A percentile compares a stretch with the other conserved stretches of the same genome.
Conservation (phyloP, 2,888 invertebrate genomes). For the Mesopsocus fuscifrons region DNA sequence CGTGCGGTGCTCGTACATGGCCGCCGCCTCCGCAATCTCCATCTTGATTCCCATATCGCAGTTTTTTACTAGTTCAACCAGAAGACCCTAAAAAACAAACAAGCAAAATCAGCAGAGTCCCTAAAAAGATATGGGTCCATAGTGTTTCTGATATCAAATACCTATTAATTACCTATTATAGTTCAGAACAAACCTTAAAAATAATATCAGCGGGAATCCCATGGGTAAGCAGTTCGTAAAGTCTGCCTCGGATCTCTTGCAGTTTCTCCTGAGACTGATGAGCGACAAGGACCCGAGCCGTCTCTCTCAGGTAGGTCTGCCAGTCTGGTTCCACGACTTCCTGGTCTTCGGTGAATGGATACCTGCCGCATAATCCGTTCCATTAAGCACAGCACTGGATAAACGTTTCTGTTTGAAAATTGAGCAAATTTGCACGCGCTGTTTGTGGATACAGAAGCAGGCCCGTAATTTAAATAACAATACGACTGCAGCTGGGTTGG, state of each 20-base stretch:
- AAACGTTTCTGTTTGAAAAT: no score
- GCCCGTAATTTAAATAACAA: no score
- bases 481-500: no score
- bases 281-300: constrained; percentile 64
- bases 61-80: constrained; percentile 66
- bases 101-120: no score
- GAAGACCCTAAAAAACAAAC: constrained; percentile 37
- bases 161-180: no score
- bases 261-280: constrained; percentile 77
- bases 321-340: constrained; percentile 79
- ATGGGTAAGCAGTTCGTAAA: constrained; percentile 87
- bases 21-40: constrained; percentile 68
- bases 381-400: neutral
- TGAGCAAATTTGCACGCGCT: no score
- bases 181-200: constrained; percentile 46
- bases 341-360: constrained; percentile 64
- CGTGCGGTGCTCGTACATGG: constrained; percentile 82
- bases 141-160: no score
- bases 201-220: constrained; percentile 87
- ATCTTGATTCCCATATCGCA: constrained; percentile 82
- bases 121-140: no score
- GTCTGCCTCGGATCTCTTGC: constrained; percentile 61
- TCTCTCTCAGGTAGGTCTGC: constrained; percentile 72
- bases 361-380: constrained; percentile 30
- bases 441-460: neutral